These are phyloP conservation scores for Polylopha cassiicola DNA, from an alignment of 2,888 invertebrate genomes.

Conservation along the genomic window DNA sequence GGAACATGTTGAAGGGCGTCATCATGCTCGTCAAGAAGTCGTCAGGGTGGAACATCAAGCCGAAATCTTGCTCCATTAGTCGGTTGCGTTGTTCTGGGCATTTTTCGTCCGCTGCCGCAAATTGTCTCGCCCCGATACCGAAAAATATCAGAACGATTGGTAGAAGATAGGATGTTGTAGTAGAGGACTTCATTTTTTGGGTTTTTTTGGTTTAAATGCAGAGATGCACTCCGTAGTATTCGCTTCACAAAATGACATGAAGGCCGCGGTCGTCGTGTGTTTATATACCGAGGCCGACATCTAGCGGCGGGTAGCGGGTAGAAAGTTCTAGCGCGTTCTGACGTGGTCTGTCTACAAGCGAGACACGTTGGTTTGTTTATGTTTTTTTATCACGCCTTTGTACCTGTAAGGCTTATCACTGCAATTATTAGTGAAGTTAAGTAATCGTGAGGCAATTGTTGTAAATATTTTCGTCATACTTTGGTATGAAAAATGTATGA, in stretches of 20 bases:
- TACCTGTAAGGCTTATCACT: too few species aligned
- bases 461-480: too few species aligned
- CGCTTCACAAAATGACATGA: constrained; percentile 9
- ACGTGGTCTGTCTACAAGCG: background rate
- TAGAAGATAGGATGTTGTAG: constrained; percentile 4
- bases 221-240: constrained; percentile 4
- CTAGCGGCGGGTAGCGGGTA: constrained; percentile 35
- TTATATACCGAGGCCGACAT: constrained; percentile 42
- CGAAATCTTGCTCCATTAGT: constrained; percentile 64
- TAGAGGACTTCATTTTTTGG: constrained; percentile 11
- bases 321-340: constrained; percentile 29
- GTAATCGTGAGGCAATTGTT: too few species aligned
- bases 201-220: background rate
- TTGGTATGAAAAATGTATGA: too few species aligned
- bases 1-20: constrained; percentile 38
- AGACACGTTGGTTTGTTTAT: constrained; percentile 7
- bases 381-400: too few species aligned
- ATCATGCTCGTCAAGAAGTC: constrained; percentile 50
- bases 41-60: constrained; percentile 55
- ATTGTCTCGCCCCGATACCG: constrained; percentile 5
- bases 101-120: constrained; percentile 15
- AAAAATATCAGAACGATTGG: constrained; percentile 5
- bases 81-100: constrained; percentile 34
- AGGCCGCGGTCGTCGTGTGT: constrained; percentile 32
- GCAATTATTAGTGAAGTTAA: too few species aligned